A percentile compares a stretch with the other conserved stretches of the same genome.
Conservation (phyloP, 2,113 vertebrate genomes). For the Calyptomena viridis region DNA sequence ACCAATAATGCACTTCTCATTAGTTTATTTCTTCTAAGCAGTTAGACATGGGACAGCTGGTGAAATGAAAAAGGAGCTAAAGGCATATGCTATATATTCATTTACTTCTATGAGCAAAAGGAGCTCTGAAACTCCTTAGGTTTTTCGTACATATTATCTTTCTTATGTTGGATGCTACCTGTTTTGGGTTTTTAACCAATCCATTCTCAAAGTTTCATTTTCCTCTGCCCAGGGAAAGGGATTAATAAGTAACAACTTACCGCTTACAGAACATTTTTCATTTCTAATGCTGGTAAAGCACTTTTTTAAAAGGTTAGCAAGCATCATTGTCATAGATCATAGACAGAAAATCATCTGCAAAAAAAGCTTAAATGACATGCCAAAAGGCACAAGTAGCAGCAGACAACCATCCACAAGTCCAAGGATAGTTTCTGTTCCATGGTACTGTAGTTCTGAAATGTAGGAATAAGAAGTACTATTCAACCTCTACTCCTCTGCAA, state of each 20-base stretch:
- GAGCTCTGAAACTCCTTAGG: background rate
- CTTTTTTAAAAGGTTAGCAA: background rate
- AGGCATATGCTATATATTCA: background rate
- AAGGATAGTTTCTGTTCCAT: background rate
- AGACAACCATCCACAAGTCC: background rate
- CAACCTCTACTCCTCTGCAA: background rate
- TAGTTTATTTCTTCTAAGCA: background rate
- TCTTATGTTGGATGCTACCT: background rate
- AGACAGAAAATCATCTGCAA: background rate
- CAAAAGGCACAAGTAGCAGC: background rate
- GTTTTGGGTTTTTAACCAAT: background rate
- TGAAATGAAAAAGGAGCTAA: background rate
- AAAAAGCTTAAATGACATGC: background rate
- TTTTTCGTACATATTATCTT: background rate
- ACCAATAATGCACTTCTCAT: background rate
- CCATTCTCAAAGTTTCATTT: background rate
- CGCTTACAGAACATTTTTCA: background rate
- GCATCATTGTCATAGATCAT: no score
- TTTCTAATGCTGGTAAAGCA: background rate
- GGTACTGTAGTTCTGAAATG: background rate
- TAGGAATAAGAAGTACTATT: background rate
- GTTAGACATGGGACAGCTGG: background rate
- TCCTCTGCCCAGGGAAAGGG: background rate
- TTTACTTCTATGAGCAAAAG: background rate
- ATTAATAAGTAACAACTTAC: background rate